phyloP scores from a whole-genome alignment of 2,888 invertebrate genomes.

The Eueremaeus valkanovi region DNA sequence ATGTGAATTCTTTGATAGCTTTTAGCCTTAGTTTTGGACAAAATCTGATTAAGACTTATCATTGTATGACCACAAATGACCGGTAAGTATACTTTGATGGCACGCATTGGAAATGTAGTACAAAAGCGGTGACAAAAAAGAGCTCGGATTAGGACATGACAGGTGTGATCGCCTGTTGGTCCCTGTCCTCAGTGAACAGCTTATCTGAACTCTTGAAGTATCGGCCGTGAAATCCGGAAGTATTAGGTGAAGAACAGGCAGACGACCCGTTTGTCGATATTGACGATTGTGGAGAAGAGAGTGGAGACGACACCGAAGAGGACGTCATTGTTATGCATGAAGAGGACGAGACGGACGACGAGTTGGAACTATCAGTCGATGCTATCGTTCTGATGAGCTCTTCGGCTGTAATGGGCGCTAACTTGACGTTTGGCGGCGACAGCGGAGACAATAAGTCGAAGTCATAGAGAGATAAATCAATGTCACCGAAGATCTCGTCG shows the following conservation, averaged over 20 bases:
- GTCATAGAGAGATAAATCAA: conserved; percentile 60
- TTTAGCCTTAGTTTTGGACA: neutral
- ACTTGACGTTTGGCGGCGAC: conserved; percentile 50
- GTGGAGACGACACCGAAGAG: conserved; percentile 7
- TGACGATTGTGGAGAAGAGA: neutral
- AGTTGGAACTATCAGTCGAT: conserved; percentile 23
- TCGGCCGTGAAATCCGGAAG: conserved; percentile 21
- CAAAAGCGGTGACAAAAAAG: neutral
- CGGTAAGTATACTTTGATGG: conserved; percentile 30
- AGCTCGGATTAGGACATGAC: conserved; percentile 8
- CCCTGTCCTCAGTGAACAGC: conserved; percentile 27
- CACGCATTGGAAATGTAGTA: neutral
- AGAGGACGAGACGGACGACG: neutral
- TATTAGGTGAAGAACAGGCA: neutral
- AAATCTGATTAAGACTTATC: neutral
- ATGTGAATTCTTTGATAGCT: neutral
- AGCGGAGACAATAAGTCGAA: conserved; percentile 55
- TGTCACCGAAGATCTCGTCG: conserved; percentile 51
- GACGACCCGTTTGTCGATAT: neutral
- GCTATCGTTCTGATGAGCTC: conserved; percentile 50
- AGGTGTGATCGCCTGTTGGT: conserved; percentile 35
- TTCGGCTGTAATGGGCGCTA: conserved; percentile 53
- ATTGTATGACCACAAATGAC: neutral
- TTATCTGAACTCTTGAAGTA: conserved; percentile 22
- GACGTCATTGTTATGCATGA: neutral